phyloP scores from a whole-genome alignment of 2,113 vertebrate species.

The Mastomys natalensis region DNA sequence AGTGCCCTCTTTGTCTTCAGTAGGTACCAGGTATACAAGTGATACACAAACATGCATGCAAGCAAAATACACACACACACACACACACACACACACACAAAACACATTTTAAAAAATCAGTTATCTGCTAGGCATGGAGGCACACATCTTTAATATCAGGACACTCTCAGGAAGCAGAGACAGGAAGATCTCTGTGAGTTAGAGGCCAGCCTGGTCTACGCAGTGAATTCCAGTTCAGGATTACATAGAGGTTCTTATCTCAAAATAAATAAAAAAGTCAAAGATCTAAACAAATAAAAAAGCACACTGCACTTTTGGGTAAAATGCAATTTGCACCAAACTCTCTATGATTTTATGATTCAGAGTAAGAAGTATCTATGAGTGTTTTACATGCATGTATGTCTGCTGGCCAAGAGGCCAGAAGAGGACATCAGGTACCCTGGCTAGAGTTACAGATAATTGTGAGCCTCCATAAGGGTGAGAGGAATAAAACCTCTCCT shows the following conservation, averaged over 20 bases:
- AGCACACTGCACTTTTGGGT: neutral
- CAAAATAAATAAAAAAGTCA: neutral
- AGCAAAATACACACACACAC: neutral
- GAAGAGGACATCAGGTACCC: neutral
- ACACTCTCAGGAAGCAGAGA: neutral
- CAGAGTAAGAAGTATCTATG: neutral
- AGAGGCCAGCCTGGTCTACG: neutral
- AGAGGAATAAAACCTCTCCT: neutral
- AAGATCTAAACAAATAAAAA: neutral
- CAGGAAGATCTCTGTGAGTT: neutral
- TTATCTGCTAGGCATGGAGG: neutral
- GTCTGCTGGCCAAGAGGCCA: neutral
- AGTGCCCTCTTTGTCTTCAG: neutral
- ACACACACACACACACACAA: neutral
- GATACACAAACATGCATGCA: neutral
- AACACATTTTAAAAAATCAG: neutral
- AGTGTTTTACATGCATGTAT: neutral
- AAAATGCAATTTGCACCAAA: neutral
- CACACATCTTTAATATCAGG: neutral
- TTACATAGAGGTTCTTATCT: neutral
- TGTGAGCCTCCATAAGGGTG: neutral
- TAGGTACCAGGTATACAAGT: neutral
- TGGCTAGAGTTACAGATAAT: neutral
- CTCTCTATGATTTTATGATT: neutral
- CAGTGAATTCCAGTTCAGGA: neutral